Evolutionary conservation across 2,888 invertebrate species (phyloP), one percentile per base, ranked within the genome.

Genomic region (Nomada hirtipes): DNA sequence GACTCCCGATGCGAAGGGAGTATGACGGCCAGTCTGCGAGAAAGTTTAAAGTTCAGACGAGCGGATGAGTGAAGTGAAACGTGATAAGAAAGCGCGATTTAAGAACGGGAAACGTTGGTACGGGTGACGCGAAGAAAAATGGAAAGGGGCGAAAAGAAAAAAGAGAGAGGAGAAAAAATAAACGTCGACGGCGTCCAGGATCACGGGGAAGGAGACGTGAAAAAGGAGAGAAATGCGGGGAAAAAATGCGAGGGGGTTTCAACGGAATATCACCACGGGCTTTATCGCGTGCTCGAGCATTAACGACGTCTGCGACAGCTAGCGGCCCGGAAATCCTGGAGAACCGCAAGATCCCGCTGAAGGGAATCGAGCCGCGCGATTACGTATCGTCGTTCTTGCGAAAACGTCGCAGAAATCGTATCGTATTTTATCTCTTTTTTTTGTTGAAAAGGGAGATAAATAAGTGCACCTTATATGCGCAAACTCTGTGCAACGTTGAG

Each of bases 241-340:
- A 63, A 70, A 61, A 81, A 82, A 80, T 72, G 60, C 47, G 61
- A 47, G 63, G 42, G 63, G 57, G 42, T 74, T 77, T 71, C 73
- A 57, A 60, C 52, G 82, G 70, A 71, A 82, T 83, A 83, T 77
- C 78, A 61, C 69, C 47, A 2, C 53, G 20, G 70, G 71, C 71
- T 83, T 83, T 83, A 83, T 83, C 83, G 74, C 83, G 77, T 71
- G 82, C 78, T 55, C 77, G 83, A 59, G 77, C 83, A 82, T 83
- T 83, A 83, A 83, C 74, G 82, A 82, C 77, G 72, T 74, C 67
- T 83, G 68, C 82, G 71, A 81, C 77, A 60, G 26, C 57, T 59
- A 52, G 60, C 55, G 65, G 52, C 76, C 81, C 81, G 83, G 83
- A 83, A 82, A 83, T 83, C 73, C 82, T 63, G 82, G 61, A 53